Percentiles rank a stretch among this genome's conserved stretches.
phyloP scores from a whole-genome alignment of 2,888 invertebrate species.

The Microplitis manilae region DNA sequence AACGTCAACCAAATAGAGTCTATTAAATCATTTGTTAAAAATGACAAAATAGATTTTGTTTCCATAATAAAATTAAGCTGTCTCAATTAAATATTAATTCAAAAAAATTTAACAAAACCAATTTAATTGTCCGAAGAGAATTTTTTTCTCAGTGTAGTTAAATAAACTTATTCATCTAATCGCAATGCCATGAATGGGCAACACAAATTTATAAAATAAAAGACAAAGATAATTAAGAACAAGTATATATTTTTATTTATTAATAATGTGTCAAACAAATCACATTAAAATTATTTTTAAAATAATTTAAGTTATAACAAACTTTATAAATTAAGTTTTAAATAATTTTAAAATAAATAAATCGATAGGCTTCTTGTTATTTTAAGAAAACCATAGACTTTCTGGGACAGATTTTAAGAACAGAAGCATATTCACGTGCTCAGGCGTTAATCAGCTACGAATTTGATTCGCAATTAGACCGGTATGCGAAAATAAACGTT shows the following conservation, averaged over 20 bases:
- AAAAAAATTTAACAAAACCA: too few species aligned
- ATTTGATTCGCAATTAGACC: slow-evolving; percentile 10
- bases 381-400: slow-evolving; percentile 18
- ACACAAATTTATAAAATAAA: background rate
- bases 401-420: slow-evolving; percentile 10
- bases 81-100: too few species aligned
- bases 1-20: too few species aligned
- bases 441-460: slow-evolving; percentile 1
- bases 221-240: background rate
- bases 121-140: too few species aligned
- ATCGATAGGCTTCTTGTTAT: background rate
- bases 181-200: background rate
- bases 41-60: too few species aligned
- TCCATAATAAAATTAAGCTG: too few species aligned
- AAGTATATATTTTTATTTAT: slow-evolving; percentile 7
- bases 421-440: slow-evolving; percentile 9
- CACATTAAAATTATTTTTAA: slow-evolving; percentile 1
- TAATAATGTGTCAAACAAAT: background rate
- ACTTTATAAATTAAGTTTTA: background rate
- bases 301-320: slow-evolving; percentile 11
- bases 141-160: too few species aligned
- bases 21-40: too few species aligned
- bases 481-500: slow-evolving; percentile 20
- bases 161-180: background rate
- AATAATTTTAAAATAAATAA: background rate